A percentile compares a stretch with the other conserved stretches of the same genome.
Conservation (phyloP, 2,888 invertebrate species). For the Biston betularia region DNA sequence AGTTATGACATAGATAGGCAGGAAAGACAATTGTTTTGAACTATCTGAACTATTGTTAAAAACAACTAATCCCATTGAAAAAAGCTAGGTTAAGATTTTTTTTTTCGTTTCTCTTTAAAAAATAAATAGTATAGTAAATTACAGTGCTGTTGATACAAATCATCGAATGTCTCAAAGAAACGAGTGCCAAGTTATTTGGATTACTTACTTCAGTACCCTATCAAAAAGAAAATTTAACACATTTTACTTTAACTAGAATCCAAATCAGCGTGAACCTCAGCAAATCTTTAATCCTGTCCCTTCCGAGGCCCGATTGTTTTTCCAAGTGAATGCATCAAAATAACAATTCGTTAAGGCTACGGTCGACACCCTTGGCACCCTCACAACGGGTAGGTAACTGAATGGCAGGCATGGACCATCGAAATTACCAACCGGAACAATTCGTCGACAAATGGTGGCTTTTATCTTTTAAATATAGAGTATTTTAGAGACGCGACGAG, state of each 20-base stretch:
- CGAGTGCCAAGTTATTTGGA: neutral
- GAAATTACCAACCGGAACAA: constrained; percentile 45
- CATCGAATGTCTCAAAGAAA: too few relatives aligned
- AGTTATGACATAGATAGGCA: too few relatives aligned
- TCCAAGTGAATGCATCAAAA: constrained; percentile 82
- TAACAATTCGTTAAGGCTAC: constrained; percentile 78
- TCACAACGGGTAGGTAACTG: constrained; percentile 41
- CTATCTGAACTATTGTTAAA: too few relatives aligned
- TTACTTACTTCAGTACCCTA: neutral
- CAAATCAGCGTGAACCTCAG: constrained; percentile 68
- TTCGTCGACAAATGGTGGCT: constrained; percentile 35
- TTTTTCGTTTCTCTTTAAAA: too few relatives aligned
- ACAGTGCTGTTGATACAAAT: too few relatives aligned
- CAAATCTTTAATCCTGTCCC: constrained; percentile 78
- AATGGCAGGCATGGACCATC: constrained; percentile 24
- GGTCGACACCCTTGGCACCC: constrained; percentile 62
- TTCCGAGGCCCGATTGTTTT: constrained; percentile 79
- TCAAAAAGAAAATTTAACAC: constrained; percentile 35
- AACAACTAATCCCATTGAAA: too few relatives aligned
- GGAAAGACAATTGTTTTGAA: too few relatives aligned
- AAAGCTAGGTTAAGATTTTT: too few relatives aligned
- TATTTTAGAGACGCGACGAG: constrained; percentile 4
- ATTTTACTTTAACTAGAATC: constrained; percentile 51
- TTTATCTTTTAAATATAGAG: constrained; percentile 6
- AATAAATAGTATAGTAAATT: too few relatives aligned